Evolutionary conservation across 2,113 vertebrate species (phyloP), one percentile per base, ranked within the genome.

Genomic region (Atherinomorus stipes): DNA sequence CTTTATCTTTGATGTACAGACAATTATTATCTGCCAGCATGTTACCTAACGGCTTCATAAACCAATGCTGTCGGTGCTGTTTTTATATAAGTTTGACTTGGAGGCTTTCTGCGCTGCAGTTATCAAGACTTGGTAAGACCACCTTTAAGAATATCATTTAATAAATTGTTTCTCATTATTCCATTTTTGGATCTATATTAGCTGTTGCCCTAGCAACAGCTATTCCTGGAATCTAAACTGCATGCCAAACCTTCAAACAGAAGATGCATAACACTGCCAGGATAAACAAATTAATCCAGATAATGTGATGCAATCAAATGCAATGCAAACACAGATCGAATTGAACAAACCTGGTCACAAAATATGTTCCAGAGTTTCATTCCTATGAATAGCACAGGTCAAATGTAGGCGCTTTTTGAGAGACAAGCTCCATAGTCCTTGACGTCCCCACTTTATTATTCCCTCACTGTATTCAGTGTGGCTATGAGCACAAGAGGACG

Each of bases 281-380:
- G 62, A 84, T 83, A 88, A 90, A 88, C 78, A 90, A 89, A 89
- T 85, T 79, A 75, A 85, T 89, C 73, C 80, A 62, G 68, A 88
- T 88, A 71, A 82, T 69, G 69, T 93, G 90, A 93, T 89, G 89
- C 90, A 91, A 92, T 75, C 50, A 31, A 61, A 80, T 74, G 89
- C 85, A 93, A 93, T 71, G 56, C n/a, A 38, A 89, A 83, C 73
- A 62, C 52, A 50, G 67, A 64, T 68, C 71, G 61, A 75, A 76
- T 52, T 22, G 26, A 86, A 75, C 60, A 44, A 71, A 78, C 72
- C 45, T 11, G 15, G 38, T 28, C 22, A 15, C 31, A 75, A 51
- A 51, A 15, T 26, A 23, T 16, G 34, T 68, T 45, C 65, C 9
- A 2, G 51, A 28, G 34, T 25, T 67, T 31, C 56, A 61, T 81